Base-by-base conservation (phyloP, 2,888 invertebrate genomes). In the Dusona sp. region DNA sequence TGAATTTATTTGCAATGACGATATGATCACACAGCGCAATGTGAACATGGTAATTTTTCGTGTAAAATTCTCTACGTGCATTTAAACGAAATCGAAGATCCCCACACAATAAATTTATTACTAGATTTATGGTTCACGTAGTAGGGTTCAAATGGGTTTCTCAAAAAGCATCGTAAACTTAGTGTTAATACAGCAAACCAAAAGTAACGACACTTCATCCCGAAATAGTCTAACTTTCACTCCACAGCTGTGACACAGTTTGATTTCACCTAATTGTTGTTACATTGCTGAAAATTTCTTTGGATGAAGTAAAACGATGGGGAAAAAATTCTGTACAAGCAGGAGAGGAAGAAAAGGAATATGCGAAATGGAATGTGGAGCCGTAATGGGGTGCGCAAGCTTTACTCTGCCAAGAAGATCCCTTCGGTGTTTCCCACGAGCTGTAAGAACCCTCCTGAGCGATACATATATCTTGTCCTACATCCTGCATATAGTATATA, bases 301-400 rank as follows among this genome's bases (percentile, higher is more conserved):
- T 16, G 38, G 3, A 22, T 6, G 9, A 45, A 13, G 33, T 54
- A 73, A 78, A 72, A 45, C 61, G 61, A 78, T 83, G 72, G 57
- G 54, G 48, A 48, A 78, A 65, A 83, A 79, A 48, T 65, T 51
- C 61, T 25, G 64, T 8, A 25, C 33, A 22, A 57, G n/a, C n/a
- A n/a, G 29, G 29, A 70, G 3, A 48, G 22, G 36, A 51, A 25
- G 11, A 57, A 16, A 36, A 72, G 36, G 73, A 25, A 42, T 42
- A 65, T 48, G 70, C 29, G 82, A 84, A 84, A 77, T 81, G 79
- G 73, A 42, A 82, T 84, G 85, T 81, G 83, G 72, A 51, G 38
- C 68, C 77, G 68, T 88, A 88, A 88, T 88, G 85, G 84, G 68
- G 77, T 77, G 79, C 80, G 79, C 79, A 82, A 85, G 83, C 81